Evolutionary conservation across 2,888 invertebrate genomes (phyloP), one percentile per base, ranked within the genome.

Genomic region (Pilophorus perplexus): DNA sequence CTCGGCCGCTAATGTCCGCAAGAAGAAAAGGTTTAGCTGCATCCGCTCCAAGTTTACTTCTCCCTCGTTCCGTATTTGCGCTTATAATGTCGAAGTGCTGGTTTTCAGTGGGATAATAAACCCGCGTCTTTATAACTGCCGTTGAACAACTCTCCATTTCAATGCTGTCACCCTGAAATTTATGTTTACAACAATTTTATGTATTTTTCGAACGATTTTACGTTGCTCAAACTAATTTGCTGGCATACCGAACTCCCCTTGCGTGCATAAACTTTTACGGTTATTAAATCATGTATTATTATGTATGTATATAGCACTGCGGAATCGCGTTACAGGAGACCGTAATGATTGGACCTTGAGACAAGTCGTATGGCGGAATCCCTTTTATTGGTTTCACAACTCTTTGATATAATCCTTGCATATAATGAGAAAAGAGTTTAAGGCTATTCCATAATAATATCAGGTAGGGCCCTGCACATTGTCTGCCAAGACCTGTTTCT

Each of bases 211-310:
- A 42, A 22, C 57, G 57, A 57, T 57, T 57, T 57, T 23, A 18
- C 37, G 54, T 37, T 14, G 54, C 54, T 33, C 54, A 16, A 57
- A 57, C 22, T 57, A 38, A 42, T 57, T 57, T 38, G 57, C 57
- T 22, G 40, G 42, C 57, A 57, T 57, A 57, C 40, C 57, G 25
- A 57, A 40, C 22, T 20, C 25, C 40, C 38, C 42, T 38, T 10
- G 57, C 57, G 57, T 57, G 57, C 57, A 57, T 57, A 57, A 57
- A 57, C 22, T 57, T 57, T 57, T 57, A 57, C 40, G 57, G 42
- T 57, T 57, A 57, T 57, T 57, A 57, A 57, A 57, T 57, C 57
- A 57, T 38, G 57, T 28, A 57, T 57, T 57, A 57, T 57, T 57
- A 57, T 57, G 57, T 57, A 40, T 54, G 54, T 33, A 33, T 33